Percentiles rank a stretch among this genome's conserved stretches.
Evolutionary conservation across 2,888 invertebrate genomes (phyloP).

Genomic region (Agonopterix subpropinquella): DNA sequence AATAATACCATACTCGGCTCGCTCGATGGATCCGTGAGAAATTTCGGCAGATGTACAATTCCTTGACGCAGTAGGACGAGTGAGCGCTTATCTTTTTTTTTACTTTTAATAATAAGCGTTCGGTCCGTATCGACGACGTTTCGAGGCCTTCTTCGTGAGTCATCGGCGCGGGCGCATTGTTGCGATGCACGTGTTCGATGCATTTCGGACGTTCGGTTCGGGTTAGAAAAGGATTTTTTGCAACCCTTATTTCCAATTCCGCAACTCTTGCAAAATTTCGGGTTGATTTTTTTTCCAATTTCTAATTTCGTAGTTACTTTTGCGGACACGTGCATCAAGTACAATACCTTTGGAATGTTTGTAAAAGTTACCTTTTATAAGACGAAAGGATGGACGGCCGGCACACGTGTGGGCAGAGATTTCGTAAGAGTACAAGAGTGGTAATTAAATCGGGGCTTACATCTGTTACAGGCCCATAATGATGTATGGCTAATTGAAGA

Average conservation of each 20-base stretch:
- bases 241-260: constrained; percentile 72
- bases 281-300: constrained; percentile 51
- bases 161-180: constrained; percentile 62
- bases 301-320: constrained; percentile 33
- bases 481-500: constrained; percentile 45
- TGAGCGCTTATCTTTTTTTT: constrained; percentile 63
- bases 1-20: constrained; percentile 62
- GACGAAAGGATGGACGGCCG: constrained; percentile 10
- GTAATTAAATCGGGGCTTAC: constrained; percentile 21
- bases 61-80: constrained; percentile 68
- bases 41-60: constrained; percentile 76
- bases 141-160: constrained; percentile 53
- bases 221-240: constrained; percentile 72
- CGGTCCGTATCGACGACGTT: constrained; percentile 52
- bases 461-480: constrained; percentile 26
- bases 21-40: constrained; percentile 67
- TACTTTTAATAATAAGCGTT: constrained; percentile 61
- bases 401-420: constrained; percentile 10
- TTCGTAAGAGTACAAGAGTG: constrained; percentile 18
- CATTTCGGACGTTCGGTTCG: constrained; percentile 53
- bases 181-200: constrained; percentile 62
- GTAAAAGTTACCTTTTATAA: constrained; percentile 1
- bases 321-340: constrained; percentile 32
- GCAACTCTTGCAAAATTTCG: constrained; percentile 73
- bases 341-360: constrained; percentile 32